Evolutionary conservation across 2,888 invertebrate species (phyloP), one percentile per base, ranked within the genome.

Genomic region (Tiliacea citrago): DNA sequence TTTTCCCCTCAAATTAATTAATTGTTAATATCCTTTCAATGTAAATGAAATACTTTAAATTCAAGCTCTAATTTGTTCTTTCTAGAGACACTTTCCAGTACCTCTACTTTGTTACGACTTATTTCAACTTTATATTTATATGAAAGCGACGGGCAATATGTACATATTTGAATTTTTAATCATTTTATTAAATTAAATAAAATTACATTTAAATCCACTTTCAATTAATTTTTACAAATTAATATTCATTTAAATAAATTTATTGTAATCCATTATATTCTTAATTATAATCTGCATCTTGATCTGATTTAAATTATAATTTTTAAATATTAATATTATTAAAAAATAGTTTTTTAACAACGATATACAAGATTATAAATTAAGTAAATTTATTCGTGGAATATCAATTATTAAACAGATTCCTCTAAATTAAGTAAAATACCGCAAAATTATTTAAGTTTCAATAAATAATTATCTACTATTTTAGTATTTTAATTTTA

Each of bases 51-150:
- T 94, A 92, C 97, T 97, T 97, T 91, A 83, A 53, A 21, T 0
- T 90, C 95, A 97, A 97, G 97, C 97, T 97, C 94, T 97, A 97
- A 97, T 96, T 97, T 97, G 96, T 90, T 92, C 95, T 95, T 96
- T 96, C 97, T 97, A 97, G 97, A 97, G 95, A 96, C 97, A 97
- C 97, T 97, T 98, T 98, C 97, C 97, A 97, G 97, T 97, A 97
- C 96, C 94, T 95, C 97, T 97, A 98, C 98, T 98, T 97, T 98
- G 98, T 98, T 98, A 98, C 98, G 98, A 98, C 98, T 98, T 98
- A 97, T 98, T 97, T 95, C 97, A 97, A 94, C 89, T 97, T 97
- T 88, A 68, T 39, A 42, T 1, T 10, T 71, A 83, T 96, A 96
- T 96, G 97, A 97, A 97, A 97, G 97, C 96, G 97, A 98, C 97